A percentile compares a stretch with the other conserved stretches of the same genome.
Evolutionary conservation across 2,797 vertebrate species (phyloP).

Genomic region (Tokudaia muenninki): DNA sequence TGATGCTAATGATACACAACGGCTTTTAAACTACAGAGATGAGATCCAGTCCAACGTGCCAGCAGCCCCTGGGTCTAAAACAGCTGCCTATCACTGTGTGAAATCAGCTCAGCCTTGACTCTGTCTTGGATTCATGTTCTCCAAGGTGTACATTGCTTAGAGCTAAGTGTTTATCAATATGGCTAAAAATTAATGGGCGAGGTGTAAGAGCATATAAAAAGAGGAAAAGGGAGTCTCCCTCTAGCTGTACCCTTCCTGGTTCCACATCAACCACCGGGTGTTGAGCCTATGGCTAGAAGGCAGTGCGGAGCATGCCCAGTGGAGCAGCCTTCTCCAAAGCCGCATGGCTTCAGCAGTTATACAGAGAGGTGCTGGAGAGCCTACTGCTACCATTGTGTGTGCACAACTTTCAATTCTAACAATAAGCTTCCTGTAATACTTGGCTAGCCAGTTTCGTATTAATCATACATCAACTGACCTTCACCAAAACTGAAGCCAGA

Average conservation of each 20-base stretch:
- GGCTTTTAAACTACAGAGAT: background rate
- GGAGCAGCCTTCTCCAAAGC: background rate
- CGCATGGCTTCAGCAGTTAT: rapidly evolving
- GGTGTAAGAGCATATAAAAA: background rate
- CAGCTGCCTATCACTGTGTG: background rate
- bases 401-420: background rate
- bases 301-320: no score
- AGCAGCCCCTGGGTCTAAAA: background rate
- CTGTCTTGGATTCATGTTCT: background rate
- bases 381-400: rapidly evolving
- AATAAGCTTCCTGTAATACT: background rate
- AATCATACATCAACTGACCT: background rate
- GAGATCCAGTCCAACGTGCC: background rate
- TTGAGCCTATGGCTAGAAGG: no score
- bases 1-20: background rate
- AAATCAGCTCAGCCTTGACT: background rate
- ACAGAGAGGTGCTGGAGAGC: background rate
- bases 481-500: background rate
- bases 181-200: background rate
- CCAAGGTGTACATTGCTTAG: no score
- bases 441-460: background rate
- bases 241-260: background rate
- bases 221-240: background rate
- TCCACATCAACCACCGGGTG: rapidly evolving
- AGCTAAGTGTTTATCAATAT: background rate